Percentiles rank a stretch among this genome's conserved stretches.
These are phyloP conservation scores for Eolophus roseicapilla DNA, from an alignment of 2,113 vertebrate genomes.

Conservation along the genomic window DNA sequence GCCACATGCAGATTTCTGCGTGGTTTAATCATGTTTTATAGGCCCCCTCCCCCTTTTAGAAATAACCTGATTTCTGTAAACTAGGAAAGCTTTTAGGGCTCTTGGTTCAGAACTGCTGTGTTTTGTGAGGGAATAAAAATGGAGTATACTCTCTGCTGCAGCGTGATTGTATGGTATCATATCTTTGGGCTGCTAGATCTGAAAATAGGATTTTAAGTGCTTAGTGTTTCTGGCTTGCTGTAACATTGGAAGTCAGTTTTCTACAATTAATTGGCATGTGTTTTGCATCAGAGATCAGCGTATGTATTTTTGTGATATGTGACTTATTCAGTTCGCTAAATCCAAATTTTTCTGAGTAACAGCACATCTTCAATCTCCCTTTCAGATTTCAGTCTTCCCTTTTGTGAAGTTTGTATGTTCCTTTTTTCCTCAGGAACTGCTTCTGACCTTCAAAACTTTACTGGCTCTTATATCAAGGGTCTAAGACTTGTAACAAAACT, in stretches of 20 bases:
- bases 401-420: not conserved
- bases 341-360: rapidly evolving
- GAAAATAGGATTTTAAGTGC: not conserved
- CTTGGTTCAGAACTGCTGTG: not conserved
- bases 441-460: not conserved
- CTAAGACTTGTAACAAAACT: not conserved
- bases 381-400: not conserved
- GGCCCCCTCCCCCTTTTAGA: rapidly evolving
- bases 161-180: rapidly evolving
- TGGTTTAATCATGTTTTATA: not conserved
- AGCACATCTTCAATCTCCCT: not conserved
- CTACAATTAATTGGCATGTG: not conserved
- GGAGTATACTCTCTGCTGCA: not conserved
- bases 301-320: not conserved
- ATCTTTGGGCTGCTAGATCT: not conserved
- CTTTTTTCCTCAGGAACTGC: not conserved
- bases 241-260: not conserved
- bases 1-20: rapidly evolving
- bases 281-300: not conserved
- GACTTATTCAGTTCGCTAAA: not conserved
- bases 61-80: not conserved
- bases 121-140: not conserved
- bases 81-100: not conserved
- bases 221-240: not conserved
- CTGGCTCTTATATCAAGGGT: not conserved